Conservation (phyloP, 2,888 invertebrate species). For the Eulithis testata region DNA sequence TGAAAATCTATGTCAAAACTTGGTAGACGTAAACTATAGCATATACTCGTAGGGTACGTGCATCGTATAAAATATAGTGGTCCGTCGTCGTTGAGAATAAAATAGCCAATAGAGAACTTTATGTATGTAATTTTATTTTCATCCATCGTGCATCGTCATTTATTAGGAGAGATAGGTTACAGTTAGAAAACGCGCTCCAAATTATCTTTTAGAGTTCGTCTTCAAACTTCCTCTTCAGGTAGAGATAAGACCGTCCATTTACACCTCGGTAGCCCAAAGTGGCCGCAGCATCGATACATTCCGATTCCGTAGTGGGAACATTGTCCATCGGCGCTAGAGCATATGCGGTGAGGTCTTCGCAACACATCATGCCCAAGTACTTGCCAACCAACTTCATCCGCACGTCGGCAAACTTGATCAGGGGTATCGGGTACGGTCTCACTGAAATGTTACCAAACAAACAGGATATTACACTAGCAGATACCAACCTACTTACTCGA, state of each 20-base stretch:
- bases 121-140: background rate
- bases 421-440: slow-evolving; percentile 59
- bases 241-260: slow-evolving; percentile 61
- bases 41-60: background rate
- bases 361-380: slow-evolving; percentile 70
- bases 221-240: slow-evolving; percentile 46
- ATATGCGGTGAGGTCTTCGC: slow-evolving; percentile 67
- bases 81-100: background rate
- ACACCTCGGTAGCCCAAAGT: slow-evolving; percentile 54
- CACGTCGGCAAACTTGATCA: slow-evolving; percentile 63
- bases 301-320: slow-evolving; percentile 61
- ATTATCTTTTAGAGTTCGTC: slow-evolving; percentile 43
- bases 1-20: slow-evolving; percentile 61
- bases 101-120: background rate
- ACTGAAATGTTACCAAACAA: slow-evolving; percentile 46
- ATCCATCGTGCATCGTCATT: background rate
- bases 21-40: slow-evolving; percentile 23
- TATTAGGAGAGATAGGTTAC: background rate
- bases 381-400: slow-evolving; percentile 64
- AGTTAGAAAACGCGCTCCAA: slow-evolving; percentile 8
- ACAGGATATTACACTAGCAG: slow-evolving; percentile 32
- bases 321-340: slow-evolving; percentile 58
- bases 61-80: background rate
- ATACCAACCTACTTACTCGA: slow-evolving; percentile 1
- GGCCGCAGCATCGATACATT: slow-evolving; percentile 54